Conservation (phyloP, 2,888 invertebrate genomes). For the Agelastica alni region DNA sequence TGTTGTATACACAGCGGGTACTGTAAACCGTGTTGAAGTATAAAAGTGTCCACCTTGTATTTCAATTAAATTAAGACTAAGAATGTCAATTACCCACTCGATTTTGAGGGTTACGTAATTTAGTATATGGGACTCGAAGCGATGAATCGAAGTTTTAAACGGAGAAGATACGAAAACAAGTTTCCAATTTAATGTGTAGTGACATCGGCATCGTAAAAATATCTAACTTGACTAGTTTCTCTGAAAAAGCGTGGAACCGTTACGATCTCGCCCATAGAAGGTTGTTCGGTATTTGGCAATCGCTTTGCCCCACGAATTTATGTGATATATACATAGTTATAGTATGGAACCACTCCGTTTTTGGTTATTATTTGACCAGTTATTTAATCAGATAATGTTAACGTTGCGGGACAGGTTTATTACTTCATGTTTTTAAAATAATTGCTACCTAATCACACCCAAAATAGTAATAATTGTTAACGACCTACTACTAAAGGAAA, state of each 20-base stretch:
- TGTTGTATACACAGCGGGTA: no score
- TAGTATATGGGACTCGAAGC: not conserved
- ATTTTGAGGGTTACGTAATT: slow-evolving; percentile 8
- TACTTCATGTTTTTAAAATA: not conserved
- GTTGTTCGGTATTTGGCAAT: slow-evolving; percentile 23
- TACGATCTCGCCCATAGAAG: slow-evolving; percentile 18
- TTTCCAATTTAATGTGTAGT: slow-evolving; percentile 23
- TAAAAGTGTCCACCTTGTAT: slow-evolving; percentile 4
- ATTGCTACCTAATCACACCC: no score
- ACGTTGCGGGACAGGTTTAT: not conserved
- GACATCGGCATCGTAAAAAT: slow-evolving; percentile 25
- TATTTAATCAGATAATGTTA: no score
- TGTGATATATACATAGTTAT: slow-evolving; percentile 2
- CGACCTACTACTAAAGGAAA: no score
- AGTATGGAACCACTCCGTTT: slow-evolving; percentile 18
- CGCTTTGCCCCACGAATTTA: slow-evolving; percentile 18
- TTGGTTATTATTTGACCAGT: slow-evolving; percentile 9
- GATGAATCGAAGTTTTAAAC: slow-evolving; percentile 7
- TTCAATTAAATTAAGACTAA: slow-evolving; percentile 11
- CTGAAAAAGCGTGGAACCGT: slow-evolving; percentile 18
- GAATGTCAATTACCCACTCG: slow-evolving; percentile 13
- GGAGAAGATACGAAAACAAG: slow-evolving; percentile 17
- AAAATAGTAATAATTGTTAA: no score
- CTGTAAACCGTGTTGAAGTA: no score
- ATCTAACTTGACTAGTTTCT: no score